Base-by-base conservation (phyloP, 1,140 invertebrate genomes). In the Eupeodes corollae region DNA sequence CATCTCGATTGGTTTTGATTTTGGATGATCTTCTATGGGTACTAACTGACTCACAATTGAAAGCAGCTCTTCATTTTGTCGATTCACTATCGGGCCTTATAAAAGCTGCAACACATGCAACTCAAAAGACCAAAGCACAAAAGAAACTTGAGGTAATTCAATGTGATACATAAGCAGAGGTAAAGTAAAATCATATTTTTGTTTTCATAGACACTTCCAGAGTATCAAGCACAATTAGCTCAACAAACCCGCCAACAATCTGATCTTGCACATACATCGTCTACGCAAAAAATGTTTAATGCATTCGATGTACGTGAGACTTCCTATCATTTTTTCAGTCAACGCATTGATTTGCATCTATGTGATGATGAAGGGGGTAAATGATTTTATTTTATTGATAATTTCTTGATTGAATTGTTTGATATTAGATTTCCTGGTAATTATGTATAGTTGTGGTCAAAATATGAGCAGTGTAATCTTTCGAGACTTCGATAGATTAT, bases 11-110 rank as follows among this genome's bases (percentile, higher is more conserved):
- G 39, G 86, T 92, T 44, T 75, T 98, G 16, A 86, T 97, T 53
- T 77, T 98, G 41, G 93, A 98, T 71, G 94, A 98, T 68, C 73
- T 98, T 30, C 73, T 98, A n/a, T 99, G 96, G 95, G 92, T 96
- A 21, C 70, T 98, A 39, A 99, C 95, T 3, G 91, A 98, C 70
- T 91, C 92, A 0, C 96, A 99, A 71, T 70, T 98, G 13, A 86
- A 95, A 57, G 94, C 95, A 31, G 94, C 93, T 31, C 75, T 98
- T 14, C 83, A 91, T 59, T 98, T 97, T 71, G 80, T 90, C 13
- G 88, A 93, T 58, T 96, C 93, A 1, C 74, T 98, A 6, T 81
- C 87, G 41, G 84, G 82, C 32, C 72, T 94, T 3, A 85, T 96
- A 13, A 81, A 88, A 56, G 82, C 84, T 63, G 86, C 91, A 34